A percentile compares a stretch with the other conserved stretches of the same genome.
Evolutionary conservation across 2,797 vertebrate species (phyloP).

Genomic region (Steatocranus sp.): DNA sequence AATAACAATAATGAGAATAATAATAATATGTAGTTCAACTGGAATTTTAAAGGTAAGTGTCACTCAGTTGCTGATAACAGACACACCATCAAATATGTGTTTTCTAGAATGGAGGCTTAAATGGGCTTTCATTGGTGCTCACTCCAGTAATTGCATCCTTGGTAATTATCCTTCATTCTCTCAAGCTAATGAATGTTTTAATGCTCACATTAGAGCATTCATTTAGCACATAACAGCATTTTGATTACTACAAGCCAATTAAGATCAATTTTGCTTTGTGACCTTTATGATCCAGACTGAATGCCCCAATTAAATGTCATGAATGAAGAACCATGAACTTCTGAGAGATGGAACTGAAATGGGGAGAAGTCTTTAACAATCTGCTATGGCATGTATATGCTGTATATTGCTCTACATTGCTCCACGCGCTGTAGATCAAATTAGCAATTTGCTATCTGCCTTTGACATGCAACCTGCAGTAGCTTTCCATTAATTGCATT

Average conservation of each 20-base stretch:
- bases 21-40: not conserved
- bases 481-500: constrained; percentile 56
- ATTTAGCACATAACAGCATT: constrained; percentile 79
- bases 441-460: constrained; percentile 43
- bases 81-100: constrained; percentile 39
- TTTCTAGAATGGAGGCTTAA: constrained; percentile 52
- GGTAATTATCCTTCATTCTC: constrained; percentile 74
- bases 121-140: constrained; percentile 57
- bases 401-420: not conserved
- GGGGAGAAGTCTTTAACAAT: not conserved
- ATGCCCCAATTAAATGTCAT: constrained; percentile 73
- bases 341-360: constrained; percentile 48
- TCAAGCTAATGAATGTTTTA: constrained; percentile 77
- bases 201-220: constrained; percentile 77
- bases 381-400: not conserved
- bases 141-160: constrained; percentile 68
- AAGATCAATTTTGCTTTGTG: constrained; percentile 76
- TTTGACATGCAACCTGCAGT: constrained; percentile 42
- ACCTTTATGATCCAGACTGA: constrained; percentile 73
- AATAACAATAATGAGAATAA: not conserved
- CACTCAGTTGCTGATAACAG: not conserved
- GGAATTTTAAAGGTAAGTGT: not conserved
- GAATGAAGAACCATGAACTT: constrained; percentile 64
- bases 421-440: constrained; percentile 30
- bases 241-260: constrained; percentile 80